Evolutionary conservation across 1,140 invertebrate species (phyloP).

Genomic region (Macrostomum lignano): DNA sequence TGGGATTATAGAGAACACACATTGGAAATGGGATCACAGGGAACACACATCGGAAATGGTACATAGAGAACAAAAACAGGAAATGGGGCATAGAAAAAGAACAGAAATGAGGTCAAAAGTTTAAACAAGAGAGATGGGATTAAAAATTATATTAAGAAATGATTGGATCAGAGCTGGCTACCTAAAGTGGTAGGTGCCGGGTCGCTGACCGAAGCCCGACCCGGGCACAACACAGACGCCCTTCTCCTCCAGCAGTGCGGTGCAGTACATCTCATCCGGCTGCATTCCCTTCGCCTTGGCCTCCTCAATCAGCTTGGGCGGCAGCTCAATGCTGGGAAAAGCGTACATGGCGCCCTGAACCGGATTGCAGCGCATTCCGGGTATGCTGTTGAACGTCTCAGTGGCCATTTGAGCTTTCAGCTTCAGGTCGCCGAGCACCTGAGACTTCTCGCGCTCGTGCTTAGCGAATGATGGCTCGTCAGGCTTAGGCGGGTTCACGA

Average conservation of each 20-base stretch:
- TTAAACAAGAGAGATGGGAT: no score
- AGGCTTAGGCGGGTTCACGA: conserved; percentile 47
- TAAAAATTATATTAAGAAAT: no score
- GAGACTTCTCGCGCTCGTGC: conserved; percentile 40
- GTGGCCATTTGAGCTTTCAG: conserved; percentile 49
- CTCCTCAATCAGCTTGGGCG: conserved; percentile 24
- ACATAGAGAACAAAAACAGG: no score
- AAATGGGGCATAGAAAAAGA: no score
- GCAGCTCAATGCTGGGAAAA: conserved; percentile 38
- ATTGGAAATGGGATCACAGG: no score
- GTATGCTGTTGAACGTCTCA: conserved; percentile 61
- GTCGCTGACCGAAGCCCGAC: conserved; percentile 67
- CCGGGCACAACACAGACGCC: conserved; percentile 64
- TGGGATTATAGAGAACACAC: no score
- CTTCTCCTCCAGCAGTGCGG: conserved; percentile 61
- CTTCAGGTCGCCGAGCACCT: conserved; percentile 48
- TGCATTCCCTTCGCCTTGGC: conserved; percentile 29
- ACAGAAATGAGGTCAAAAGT: no score
- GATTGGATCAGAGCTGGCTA: conserved; percentile 7
- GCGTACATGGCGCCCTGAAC: conserved; percentile 90
- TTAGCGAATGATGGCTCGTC: conserved; percentile 44
- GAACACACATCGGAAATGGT: no score
- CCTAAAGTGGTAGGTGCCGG: conserved; percentile 77
- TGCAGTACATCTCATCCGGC: conserved; percentile 75
- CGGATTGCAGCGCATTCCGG: conserved; percentile 54